A percentile compares a stretch with the other conserved stretches of the same genome.
Conservation (phyloP, 1,140 invertebrate genomes). For the Oedothorax gibbosus region DNA sequence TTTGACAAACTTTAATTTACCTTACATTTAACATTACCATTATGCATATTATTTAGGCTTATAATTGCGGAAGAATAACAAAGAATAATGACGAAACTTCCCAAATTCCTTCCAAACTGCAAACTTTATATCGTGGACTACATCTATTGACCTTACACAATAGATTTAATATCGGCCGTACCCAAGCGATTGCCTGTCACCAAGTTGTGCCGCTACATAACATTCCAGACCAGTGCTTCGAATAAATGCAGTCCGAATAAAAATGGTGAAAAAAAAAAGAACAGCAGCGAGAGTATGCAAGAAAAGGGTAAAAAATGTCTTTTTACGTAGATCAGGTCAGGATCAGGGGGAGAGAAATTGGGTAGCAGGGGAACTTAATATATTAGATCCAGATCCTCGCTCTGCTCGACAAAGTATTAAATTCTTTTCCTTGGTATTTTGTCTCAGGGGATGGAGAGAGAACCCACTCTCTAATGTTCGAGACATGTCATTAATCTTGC, state of each 20-base stretch:
- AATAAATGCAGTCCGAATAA: constrained; percentile 26
- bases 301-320: not conserved
- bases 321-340: not conserved
- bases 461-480: constrained; percentile 6
- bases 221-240: constrained; percentile 33
- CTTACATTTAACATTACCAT: too few species aligned
- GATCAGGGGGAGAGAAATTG: constrained; percentile 7
- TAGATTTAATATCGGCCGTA: constrained; percentile 26
- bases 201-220: constrained; percentile 46
- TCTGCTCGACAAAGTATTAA: constrained; percentile 22
- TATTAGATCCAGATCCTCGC: constrained; percentile 18
- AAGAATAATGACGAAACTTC: too few species aligned
- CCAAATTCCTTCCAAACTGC: constrained; percentile 10
- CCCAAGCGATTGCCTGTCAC: constrained; percentile 25
- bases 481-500: constrained; percentile 47
- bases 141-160: constrained; percentile 14
- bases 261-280: constrained; percentile 17
- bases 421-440: constrained; percentile 41
- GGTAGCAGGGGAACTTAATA: constrained; percentile 33
- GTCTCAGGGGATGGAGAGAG: not conserved
- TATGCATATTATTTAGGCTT: constrained; percentile 1
- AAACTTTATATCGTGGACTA: constrained; percentile 24
- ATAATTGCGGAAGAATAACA: constrained; percentile 3
- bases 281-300: not conserved
- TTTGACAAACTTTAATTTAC: too few species aligned